A percentile compares a stretch with the other conserved stretches of the same genome.
Conservation (phyloP, 92 coral and sea anemone genomes). For the Bergia sp. region DNA sequence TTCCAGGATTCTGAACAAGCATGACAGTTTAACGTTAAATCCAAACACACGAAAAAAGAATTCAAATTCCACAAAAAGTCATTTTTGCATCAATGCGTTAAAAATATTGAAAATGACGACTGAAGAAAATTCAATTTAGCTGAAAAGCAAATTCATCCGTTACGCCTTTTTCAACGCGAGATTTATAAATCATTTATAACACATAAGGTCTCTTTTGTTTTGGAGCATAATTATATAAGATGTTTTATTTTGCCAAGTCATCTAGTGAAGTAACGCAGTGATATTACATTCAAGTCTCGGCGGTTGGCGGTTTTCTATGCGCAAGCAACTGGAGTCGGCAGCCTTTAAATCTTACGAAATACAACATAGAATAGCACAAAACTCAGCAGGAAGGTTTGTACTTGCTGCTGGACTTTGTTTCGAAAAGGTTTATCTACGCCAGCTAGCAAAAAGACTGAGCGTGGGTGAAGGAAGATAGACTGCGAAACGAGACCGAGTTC, state of each 20-base stretch:
- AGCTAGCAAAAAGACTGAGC: background rate
- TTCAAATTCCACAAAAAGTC: background rate
- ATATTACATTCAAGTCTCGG: conserved; percentile 6
- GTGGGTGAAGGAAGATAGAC: background rate
- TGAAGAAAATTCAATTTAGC: conserved; percentile 17
- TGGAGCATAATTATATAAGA: conserved; percentile 47
- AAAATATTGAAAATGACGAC: background rate
- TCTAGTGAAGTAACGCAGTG: conserved; percentile 17
- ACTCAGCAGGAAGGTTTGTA: conserved; percentile 25
- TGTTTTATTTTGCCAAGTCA: conserved; percentile 38
- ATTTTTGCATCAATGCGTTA: background rate
- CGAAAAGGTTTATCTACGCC: conserved; percentile 20
- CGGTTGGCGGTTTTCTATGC: conserved; percentile 21
- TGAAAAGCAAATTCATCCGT: conserved; percentile 31
- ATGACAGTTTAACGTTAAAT: background rate
- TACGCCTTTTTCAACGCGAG: conserved; percentile 26
- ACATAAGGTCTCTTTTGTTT: conserved; percentile 44
- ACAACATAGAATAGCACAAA: background rate
- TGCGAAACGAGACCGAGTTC: background rate
- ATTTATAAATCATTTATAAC: conserved; percentile 42
- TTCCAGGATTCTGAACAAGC: conserved; percentile 26
- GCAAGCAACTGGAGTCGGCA: conserved; percentile 34
- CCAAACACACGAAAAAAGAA: background rate
- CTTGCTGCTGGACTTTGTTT: conserved; percentile 3
- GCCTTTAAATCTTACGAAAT: background rate